These are phyloP conservation scores for Takifugu flavidus DNA, from an alignment of 2,113 vertebrate genomes.

Conservation along the genomic window DNA sequence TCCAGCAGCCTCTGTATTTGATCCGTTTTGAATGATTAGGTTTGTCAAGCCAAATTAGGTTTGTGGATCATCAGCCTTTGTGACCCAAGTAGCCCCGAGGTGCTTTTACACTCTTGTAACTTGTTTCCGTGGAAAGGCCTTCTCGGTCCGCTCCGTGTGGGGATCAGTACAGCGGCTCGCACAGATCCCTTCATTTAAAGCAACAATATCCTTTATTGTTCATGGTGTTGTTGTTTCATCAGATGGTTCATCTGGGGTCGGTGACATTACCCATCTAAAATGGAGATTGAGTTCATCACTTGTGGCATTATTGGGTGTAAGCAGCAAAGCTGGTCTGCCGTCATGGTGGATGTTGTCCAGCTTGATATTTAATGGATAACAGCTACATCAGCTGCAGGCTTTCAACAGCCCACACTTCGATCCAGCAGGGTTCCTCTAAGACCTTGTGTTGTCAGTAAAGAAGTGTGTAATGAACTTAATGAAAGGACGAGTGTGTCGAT, in stretches of 20 bases:
- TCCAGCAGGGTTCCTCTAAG: no score
- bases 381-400: not conserved
- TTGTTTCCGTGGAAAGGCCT: conserved; percentile 28
- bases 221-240: conserved; percentile 29
- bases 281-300: not conserved
- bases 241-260: not conserved
- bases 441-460: no score
- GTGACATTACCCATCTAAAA: not conserved
- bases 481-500: no score
- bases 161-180: conserved; percentile 34
- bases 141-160: conserved; percentile 33
- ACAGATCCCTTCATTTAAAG: conserved; percentile 40
- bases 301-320: no score
- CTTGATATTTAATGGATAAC: not conserved
- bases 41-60: conserved; percentile 69
- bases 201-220: conserved; percentile 40
- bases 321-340: no score
- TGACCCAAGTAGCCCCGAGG: conserved; percentile 56
- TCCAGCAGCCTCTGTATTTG: conserved; percentile 46
- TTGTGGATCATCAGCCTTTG: conserved; percentile 58
- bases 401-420: no score
- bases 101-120: conserved; percentile 50
- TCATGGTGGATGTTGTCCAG: no score
- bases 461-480: no score
- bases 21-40: conserved; percentile 64